Evolutionary conservation across 1,140 invertebrate species (phyloP).

Genomic region (Diorhabda elongata): DNA sequence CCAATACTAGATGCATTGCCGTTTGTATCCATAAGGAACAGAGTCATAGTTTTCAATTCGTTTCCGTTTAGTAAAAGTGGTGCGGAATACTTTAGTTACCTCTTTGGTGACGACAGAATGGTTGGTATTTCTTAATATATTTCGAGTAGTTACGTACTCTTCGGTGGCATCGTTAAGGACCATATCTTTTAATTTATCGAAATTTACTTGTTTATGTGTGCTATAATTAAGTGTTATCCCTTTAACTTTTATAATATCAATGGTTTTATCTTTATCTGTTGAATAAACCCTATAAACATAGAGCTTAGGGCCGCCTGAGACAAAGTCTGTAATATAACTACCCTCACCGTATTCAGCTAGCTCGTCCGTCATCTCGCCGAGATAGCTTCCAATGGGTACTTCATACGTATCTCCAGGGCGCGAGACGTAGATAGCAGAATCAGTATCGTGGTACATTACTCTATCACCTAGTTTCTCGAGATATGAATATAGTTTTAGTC

Average conservation of each 20-base stretch:
- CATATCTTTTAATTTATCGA: background rate
- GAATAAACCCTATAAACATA: slow-evolving; percentile 24
- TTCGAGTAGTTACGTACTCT: background rate
- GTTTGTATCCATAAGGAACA: background rate
- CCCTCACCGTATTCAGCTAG: slow-evolving; percentile 23
- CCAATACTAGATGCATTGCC: background rate
- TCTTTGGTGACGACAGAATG: background rate
- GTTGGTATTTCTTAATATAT: background rate
- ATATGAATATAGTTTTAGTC: slow-evolving; percentile 40
- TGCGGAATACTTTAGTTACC: background rate
- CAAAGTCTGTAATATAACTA: slow-evolving; percentile 23
- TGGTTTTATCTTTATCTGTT: background rate
- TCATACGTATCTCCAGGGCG: slow-evolving; percentile 20
- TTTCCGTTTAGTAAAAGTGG: background rate
- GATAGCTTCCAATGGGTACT: slow-evolving; percentile 31
- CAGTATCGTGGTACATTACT: slow-evolving; percentile 49
- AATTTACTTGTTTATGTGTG: background rate
- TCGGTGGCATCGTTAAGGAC: background rate
- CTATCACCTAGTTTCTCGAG: slow-evolving; percentile 40
- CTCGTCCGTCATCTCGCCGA: slow-evolving; percentile 43
- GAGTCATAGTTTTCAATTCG: background rate
- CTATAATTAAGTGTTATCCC: slow-evolving; percentile 12
- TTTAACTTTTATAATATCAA: slow-evolving; percentile 12
- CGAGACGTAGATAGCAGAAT: slow-evolving; percentile 39
- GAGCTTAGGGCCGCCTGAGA: slow-evolving; percentile 40